Evolutionary conservation across 2,888 invertebrate genomes (phyloP), one percentile per base, ranked within the genome.

Genomic region (Tetramorium bicarinatum): DNA sequence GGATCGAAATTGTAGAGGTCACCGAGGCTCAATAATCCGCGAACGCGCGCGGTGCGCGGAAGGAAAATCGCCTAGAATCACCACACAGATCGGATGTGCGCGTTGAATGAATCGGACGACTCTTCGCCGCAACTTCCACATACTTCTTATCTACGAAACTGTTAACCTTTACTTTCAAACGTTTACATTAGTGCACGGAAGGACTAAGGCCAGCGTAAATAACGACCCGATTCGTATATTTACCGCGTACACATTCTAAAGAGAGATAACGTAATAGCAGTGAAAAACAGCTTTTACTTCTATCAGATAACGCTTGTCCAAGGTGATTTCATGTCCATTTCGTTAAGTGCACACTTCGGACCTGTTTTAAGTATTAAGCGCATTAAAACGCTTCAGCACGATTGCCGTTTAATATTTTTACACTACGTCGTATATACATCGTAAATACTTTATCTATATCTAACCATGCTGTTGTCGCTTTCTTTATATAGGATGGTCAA

Each of bases 81-180:
- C 52, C 64, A 83, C 71, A 87, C 62, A 82, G 80, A 86, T 90
- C 83, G 86, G 79, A 82, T 74, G 80, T 75, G 86, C 79, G 79
- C 87, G 85, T 86, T 89, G 87, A 91, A 91, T 91, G 89, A 91
- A 92, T 91, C 77, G 66, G 88, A 86, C 88, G 82, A 18, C 38
- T 61, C 59, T 52, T 80, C 87, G 88, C 85, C 79, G 56, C 83
- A 66, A 87, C 66, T 29, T 86, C 83, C 72, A 72, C 83, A 66
- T 44, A 69, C 76, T 84, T 82, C 84, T 92, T 92, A 93, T 93
- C 92, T 88, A 49, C 77, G 66, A 85, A 88, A 89, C 89, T 89
- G 85, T 91, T 91, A 91, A 93, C 91, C 92, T 93, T 91, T 92
- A 91, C 90, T 91, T 91, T 89, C 88, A 88, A 91, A 90, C 85